Evolutionary conservation across 2,888 invertebrate species (phyloP).

Genomic region (Drosophila trichaetosa): DNA sequence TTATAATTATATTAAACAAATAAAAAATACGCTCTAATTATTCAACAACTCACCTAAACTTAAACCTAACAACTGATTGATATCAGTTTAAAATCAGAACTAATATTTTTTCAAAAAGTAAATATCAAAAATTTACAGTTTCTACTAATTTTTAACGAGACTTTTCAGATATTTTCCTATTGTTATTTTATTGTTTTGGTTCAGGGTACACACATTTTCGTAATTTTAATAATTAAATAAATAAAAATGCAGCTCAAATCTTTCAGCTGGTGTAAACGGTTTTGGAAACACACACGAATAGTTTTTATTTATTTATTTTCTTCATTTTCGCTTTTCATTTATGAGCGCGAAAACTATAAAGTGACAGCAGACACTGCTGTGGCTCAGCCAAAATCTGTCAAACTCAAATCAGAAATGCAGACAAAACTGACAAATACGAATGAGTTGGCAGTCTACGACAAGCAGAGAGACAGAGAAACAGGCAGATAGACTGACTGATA

Average conservation of each 20-base stretch:
- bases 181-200: neutral
- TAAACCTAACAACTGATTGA: neutral
- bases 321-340: constrained; percentile 13
- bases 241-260: neutral
- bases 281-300: constrained; percentile 5
- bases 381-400: constrained; percentile 68
- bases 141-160: neutral
- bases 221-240: neutral
- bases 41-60: too few relatives aligned
- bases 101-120: neutral
- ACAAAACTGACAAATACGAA: constrained; percentile 57
- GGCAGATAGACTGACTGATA: constrained; percentile 1
- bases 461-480: constrained; percentile 5
- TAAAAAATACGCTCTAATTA: neutral
- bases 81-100: neutral
- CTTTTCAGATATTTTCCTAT: neutral
- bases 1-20: neutral
- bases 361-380: constrained; percentile 25
- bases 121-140: too few relatives aligned
- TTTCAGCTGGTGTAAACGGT: constrained; percentile 2
- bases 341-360: constrained; percentile 24
- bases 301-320: neutral
- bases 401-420: constrained; percentile 71
- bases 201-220: neutral
- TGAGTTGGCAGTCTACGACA: constrained; percentile 38